Conservation (phyloP, 2,113 vertebrate species). For the Prietella phreatophila region DNA sequence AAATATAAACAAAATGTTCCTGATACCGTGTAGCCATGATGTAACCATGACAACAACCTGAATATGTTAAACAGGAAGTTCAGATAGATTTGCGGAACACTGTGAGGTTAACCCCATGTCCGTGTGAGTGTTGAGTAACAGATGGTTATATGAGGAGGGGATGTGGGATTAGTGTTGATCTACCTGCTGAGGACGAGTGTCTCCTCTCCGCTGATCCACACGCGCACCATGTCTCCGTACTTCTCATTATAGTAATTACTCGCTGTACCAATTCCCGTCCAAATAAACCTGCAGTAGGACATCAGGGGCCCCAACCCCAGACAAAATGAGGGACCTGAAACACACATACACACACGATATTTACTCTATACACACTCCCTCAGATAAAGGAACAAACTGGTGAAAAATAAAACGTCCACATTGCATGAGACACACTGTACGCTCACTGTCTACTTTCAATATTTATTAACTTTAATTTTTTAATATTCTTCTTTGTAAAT, state of each 20-base stretch:
- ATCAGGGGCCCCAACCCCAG: conserved; percentile 76
- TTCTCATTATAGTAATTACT: conserved; percentile 92
- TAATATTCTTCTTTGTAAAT: neutral
- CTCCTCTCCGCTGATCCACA: conserved; percentile 93
- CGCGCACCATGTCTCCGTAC: conserved; percentile 89
- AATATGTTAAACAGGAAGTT: neutral
- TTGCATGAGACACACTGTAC: neutral
- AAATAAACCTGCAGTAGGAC: conserved; percentile 73
- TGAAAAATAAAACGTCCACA: neutral
- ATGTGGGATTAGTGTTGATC: conserved; percentile 19
- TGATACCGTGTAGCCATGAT: neutral
- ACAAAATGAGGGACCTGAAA: conserved; percentile 84
- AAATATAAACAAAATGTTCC: neutral
- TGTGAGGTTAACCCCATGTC: neutral
- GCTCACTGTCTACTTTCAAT: neutral
- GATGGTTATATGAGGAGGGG: neutral
- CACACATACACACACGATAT: neutral
- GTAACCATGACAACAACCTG: neutral
- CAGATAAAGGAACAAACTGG: neutral
- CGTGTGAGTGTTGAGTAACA: neutral
- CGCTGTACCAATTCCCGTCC: conserved; percentile 89
- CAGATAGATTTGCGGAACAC: neutral
- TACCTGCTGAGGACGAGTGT: conserved; percentile 94
- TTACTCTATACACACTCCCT: neutral
- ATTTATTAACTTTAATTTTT: neutral